Conservation (phyloP, 1,140 invertebrate species). For the Bactericera cockerelli region DNA sequence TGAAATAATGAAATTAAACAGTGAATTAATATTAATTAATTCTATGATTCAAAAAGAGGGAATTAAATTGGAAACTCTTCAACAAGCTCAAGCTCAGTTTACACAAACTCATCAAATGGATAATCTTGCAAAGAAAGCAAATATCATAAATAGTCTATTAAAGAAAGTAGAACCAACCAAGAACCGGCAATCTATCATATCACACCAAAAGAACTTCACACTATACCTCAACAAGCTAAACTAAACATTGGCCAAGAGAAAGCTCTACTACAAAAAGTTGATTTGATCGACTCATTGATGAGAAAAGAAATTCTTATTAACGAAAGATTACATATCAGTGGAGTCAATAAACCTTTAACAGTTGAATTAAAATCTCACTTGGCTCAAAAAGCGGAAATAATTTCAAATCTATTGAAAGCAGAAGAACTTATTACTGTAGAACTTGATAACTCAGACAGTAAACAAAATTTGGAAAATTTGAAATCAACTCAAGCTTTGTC, state of each 20-base stretch:
- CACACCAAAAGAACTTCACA: too few species aligned
- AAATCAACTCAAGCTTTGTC: neutral
- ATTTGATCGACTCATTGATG: neutral
- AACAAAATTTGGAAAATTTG: neutral
- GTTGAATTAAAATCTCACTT: constrained; percentile 13
- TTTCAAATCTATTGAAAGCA: neutral
- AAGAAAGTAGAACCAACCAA: neutral
- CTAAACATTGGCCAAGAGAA: too few species aligned
- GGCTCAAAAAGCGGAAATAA: constrained; percentile 14
- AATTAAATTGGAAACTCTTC: neutral
- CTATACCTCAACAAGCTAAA: too few species aligned
- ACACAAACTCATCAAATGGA: too few species aligned
- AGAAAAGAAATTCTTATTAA: neutral
- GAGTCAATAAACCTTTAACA: neutral
- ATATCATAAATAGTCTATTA: neutral
- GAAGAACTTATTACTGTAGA: constrained; percentile 1
- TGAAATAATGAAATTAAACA: neutral
- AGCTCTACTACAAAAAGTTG: neutral
- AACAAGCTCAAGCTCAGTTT: too few species aligned
- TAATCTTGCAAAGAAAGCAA: neutral
- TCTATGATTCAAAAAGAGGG: neutral
- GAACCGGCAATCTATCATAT: too few species aligned
- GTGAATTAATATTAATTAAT: neutral
- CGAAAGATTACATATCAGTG: neutral
- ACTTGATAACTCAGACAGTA: too few species aligned